These are phyloP conservation scores for Psammodynastes pulverulentus DNA, from an alignment of 2,113 vertebrate genomes.

Conservation along the genomic window DNA sequence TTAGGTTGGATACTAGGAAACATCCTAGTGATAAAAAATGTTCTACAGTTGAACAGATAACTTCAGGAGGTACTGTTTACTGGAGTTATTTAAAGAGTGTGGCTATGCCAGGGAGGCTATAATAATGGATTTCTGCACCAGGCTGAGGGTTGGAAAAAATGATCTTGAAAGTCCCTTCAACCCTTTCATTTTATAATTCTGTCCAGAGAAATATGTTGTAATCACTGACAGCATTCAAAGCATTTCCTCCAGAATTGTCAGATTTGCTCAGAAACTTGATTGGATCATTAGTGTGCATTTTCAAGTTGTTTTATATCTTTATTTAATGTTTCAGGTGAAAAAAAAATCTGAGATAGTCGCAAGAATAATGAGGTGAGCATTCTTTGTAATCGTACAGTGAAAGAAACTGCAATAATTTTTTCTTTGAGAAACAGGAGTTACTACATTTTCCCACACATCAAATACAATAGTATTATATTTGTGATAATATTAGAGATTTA, in stretches of 20 bases:
- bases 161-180: neutral
- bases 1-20: neutral
- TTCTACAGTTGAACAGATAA: neutral
- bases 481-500: no score
- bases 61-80: neutral
- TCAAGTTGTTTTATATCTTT: neutral
- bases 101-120: neutral
- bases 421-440: neutral
- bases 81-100: neutral
- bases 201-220: neutral
- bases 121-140: neutral
- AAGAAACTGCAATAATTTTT: neutral
- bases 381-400: neutral
- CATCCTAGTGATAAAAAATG: neutral
- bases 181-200: neutral
- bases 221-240: neutral
- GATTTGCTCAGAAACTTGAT: neutral
- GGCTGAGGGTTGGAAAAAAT: neutral
- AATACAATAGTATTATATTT: no score
- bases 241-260: neutral
- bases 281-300: neutral
- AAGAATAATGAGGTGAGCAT: neutral
- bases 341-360: neutral
- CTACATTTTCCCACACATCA: neutral
- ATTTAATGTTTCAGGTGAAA: neutral